phyloP scores from a whole-genome alignment of 2,888 invertebrate species.

The Troides helena region DNA sequence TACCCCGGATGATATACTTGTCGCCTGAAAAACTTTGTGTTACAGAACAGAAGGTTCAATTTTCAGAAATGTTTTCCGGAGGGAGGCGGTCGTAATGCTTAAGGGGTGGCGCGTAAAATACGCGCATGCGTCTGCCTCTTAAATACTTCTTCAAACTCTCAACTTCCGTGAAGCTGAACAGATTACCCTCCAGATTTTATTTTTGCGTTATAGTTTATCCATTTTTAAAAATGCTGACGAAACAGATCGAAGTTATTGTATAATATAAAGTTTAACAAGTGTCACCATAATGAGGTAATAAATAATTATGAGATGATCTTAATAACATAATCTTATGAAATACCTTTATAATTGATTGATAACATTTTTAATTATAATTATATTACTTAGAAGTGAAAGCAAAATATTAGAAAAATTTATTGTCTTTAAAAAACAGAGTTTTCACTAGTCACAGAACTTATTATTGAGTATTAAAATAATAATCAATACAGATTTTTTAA shows the following conservation, averaged over 20 bases:
- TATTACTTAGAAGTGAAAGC: too few species aligned
- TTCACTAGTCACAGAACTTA: too few species aligned
- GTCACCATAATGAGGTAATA: too few species aligned
- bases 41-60: slow-evolving; percentile 62
- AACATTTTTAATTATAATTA: too few species aligned
- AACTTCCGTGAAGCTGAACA: slow-evolving; percentile 51
- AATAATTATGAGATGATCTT: too few species aligned
- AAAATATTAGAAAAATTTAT: too few species aligned
- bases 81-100: slow-evolving; percentile 78
- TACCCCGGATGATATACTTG: slow-evolving; percentile 51
- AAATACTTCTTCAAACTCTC: slow-evolving; percentile 61
- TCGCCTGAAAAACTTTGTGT: slow-evolving; percentile 53
- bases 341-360: too few species aligned
- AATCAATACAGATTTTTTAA: too few species aligned
- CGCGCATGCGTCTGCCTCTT: slow-evolving; percentile 75
- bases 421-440: too few species aligned
- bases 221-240: not conserved
- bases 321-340: too few species aligned
- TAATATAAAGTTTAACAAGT: not conserved
- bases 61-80: slow-evolving; percentile 56
- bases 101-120: slow-evolving; percentile 76
- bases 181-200: slow-evolving; percentile 34
- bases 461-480: too few species aligned
- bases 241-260: not conserved
- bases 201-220: slow-evolving; percentile 7